Evolutionary conservation across 2,888 invertebrate species (phyloP).

Genomic region (Trilocha varians): DNA sequence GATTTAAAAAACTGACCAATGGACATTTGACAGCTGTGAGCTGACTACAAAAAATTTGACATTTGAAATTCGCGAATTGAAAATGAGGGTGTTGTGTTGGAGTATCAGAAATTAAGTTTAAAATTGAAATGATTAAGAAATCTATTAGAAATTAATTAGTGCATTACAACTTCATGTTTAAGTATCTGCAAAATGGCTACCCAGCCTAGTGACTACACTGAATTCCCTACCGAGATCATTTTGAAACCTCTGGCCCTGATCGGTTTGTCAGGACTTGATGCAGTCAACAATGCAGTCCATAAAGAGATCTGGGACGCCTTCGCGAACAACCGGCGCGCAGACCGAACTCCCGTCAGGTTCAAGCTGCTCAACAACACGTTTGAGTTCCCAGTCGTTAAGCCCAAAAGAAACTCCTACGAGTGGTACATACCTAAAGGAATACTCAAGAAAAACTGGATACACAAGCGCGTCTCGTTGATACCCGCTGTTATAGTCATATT

Average conservation of each 20-base stretch:
- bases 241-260: conserved; percentile 89
- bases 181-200: conserved; percentile 54
- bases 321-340: conserved; percentile 84
- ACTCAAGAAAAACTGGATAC: conserved; percentile 94
- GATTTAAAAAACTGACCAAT: too few relatives aligned
- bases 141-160: conserved; percentile 5
- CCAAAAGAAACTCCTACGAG: conserved; percentile 92
- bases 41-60: too few relatives aligned
- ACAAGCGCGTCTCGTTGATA: conserved; percentile 90
- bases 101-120: conserved; percentile 20
- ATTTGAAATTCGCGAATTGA: conserved; percentile 6
- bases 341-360: conserved; percentile 88
- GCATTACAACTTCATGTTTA: conserved; percentile 5
- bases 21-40: too few relatives aligned
- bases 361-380: conserved; percentile 86
- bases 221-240: conserved; percentile 88
- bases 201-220: conserved; percentile 72
- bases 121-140: conserved; percentile 26
- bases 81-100: conserved; percentile 44
- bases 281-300: conserved; percentile 87
- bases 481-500: conserved; percentile 96
- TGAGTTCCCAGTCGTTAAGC: conserved; percentile 90
- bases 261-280: conserved; percentile 90
- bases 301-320: conserved; percentile 96
- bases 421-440: conserved; percentile 97